phyloP scores from a whole-genome alignment of 2,113 vertebrate genomes.

The Probosciger aterrimus region DNA sequence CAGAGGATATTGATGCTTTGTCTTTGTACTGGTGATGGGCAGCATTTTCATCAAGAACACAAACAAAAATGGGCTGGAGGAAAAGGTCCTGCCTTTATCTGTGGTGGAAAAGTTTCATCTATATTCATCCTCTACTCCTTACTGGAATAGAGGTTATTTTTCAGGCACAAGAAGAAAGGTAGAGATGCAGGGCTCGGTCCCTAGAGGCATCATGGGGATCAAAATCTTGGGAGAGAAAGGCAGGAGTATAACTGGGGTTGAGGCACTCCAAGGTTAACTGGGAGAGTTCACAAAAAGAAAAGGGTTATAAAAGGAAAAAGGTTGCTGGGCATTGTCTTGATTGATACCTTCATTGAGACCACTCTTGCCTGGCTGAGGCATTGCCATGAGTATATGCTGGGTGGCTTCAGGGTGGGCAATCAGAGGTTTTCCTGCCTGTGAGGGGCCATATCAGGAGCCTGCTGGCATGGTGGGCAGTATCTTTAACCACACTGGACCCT shows the following conservation, averaged over 20 bases:
- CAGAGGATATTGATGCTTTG: rapidly evolving
- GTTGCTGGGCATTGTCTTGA: background rate
- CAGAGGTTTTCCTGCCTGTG: background rate
- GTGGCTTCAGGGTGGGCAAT: background rate
- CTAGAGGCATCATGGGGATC: background rate
- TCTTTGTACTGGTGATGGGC: background rate
- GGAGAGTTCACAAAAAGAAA: background rate
- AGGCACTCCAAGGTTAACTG: background rate
- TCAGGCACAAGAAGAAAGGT: background rate
- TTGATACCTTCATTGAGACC: background rate
- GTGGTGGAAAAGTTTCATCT: background rate
- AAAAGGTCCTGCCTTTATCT: background rate
- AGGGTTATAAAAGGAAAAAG: background rate
- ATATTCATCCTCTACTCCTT: background rate
- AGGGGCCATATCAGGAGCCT: background rate
- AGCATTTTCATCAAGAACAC: background rate
- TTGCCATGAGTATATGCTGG: background rate
- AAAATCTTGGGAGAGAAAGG: background rate
- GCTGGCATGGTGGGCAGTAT: background rate
- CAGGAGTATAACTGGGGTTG: background rate
- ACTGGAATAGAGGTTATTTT: background rate
- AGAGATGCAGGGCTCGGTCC: background rate
- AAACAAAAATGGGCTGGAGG: background rate
- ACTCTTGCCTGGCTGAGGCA: background rate
- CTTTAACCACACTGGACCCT: background rate